Evolutionary conservation across 2,888 invertebrate genomes (phyloP).

Genomic region (Nomada lathburiana): DNA sequence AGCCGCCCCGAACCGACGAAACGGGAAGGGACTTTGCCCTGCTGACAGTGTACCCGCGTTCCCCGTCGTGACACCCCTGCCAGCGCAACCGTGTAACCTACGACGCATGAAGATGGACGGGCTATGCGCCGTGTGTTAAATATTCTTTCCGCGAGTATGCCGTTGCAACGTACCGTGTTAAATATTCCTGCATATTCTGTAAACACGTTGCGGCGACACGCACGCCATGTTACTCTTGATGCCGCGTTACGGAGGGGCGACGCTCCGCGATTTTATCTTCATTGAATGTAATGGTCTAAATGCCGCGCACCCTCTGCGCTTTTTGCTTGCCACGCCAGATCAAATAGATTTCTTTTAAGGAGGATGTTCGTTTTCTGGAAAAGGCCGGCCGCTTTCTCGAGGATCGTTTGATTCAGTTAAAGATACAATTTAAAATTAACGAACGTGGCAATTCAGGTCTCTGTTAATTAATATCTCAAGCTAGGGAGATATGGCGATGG

Average conservation of each 20-base stretch:
- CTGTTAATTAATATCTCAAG: background rate
- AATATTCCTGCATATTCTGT: slow-evolving; percentile 37
- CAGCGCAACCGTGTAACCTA: slow-evolving; percentile 26
- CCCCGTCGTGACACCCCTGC: slow-evolving; percentile 5
- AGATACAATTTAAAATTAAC: background rate
- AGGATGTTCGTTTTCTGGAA: background rate
- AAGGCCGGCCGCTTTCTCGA: background rate
- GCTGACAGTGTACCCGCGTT: slow-evolving; percentile 8
- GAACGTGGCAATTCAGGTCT: background rate
- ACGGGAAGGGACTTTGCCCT: slow-evolving; percentile 5
- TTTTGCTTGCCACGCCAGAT: background rate
- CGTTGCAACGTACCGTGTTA: slow-evolving; percentile 18
- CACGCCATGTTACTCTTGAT: slow-evolving; percentile 29
- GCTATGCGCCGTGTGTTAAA: slow-evolving; percentile 4
- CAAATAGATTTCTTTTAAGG: slow-evolving; percentile 2
- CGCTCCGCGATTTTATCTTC: slow-evolving; percentile 43
- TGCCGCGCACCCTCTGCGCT: background rate
- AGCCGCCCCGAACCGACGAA: background rate
- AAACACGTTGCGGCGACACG: slow-evolving; percentile 29
- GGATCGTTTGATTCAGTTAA: background rate
- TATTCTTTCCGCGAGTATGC: slow-evolving; percentile 29
- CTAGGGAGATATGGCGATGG: too few relatives aligned
- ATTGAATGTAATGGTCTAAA: slow-evolving; percentile 31
- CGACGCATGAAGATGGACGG: slow-evolving; percentile 31
- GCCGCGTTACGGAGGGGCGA: slow-evolving; percentile 10